Base-by-base conservation (phyloP, 1,140 invertebrate species). In the Lasioglossum baleicum region DNA sequence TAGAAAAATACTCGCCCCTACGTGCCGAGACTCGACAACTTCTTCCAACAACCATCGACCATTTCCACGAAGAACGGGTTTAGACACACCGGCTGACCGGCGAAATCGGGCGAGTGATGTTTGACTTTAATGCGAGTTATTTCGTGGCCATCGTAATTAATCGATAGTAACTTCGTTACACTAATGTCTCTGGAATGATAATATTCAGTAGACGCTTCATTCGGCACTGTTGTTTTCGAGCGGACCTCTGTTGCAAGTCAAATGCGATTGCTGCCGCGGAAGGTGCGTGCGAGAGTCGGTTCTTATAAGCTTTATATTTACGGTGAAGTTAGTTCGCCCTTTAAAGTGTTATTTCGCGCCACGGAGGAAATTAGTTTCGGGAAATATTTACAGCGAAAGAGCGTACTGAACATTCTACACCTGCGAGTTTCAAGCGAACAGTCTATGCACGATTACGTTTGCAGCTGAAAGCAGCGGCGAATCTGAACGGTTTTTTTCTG, bases 1-100 rank as follows among this genome's bases (percentile, higher is more conserved):
- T 81, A 76, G 73, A 83, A 86, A 89, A 89, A 89, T 89, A 86
- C 64, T 73, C 7, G 8, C 61, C 44, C 11, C 82, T 82, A 90
- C 89, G 89, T 87, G 89, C 83, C 84, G 66, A 67, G 85, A 89
- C 88, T 88, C 20, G 66, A 69, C 84, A 75, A 75, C 72, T 44
- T 82, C 64, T 60, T 63, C 10, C 68, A 48, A 48, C 35, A 26
- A 40, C 66, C 31, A 53, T 15, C 44, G 44, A 48, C 7, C 44
- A 48, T 13, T 35, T 35, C 35, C 35, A 35, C 2, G 35, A 35
- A 2, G 35, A 11, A 48, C 10, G 44, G 44, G 44, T 48, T 48
- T 0, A 11, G 44, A 48, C 44, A 48, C 44, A 35, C 35, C 26
- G 26, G 26, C 44, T 10, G 11, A 48, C 44, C 2, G 42, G 10